Percentiles rank a stretch among this genome's conserved stretches.
Conservation (phyloP, 2,113 vertebrate genomes). For the Vicugna pacos region DNA sequence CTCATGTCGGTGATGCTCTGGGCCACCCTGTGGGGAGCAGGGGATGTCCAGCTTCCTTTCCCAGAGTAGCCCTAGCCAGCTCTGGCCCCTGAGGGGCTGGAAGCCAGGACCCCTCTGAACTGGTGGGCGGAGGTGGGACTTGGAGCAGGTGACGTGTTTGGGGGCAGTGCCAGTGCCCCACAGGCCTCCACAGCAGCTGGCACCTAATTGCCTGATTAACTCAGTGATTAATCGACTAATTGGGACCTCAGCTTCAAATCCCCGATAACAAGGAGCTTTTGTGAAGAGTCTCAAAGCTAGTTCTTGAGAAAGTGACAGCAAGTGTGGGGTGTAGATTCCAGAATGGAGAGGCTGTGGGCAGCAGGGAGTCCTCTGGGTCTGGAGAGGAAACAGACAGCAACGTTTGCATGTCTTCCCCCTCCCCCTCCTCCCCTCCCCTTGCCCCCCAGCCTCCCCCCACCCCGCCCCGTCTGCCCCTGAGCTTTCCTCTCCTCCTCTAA, state of each 20-base stretch:
- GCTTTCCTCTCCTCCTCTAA: background rate
- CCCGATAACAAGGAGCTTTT: conserved; percentile 84
- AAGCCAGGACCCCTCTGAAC: conserved; percentile 51
- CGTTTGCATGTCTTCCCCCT: rapidly evolving
- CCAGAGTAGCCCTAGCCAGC: background rate
- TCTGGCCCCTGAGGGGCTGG: background rate
- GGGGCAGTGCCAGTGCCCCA: conserved; percentile 82
- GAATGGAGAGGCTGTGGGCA: background rate
- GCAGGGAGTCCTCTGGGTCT: background rate
- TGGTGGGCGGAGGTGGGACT: conserved; percentile 81
- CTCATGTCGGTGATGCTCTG: background rate
- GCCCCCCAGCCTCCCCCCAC: background rate
- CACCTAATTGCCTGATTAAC: conserved; percentile 89
- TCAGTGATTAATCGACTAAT: conserved; percentile 88
- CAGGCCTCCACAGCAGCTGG: conserved; percentile 85
- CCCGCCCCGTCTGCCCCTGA: background rate
- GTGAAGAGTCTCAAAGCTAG: conserved; percentile 80
- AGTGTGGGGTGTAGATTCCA: background rate
- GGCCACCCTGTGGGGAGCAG: rapidly evolving
- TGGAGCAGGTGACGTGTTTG: conserved; percentile 84
- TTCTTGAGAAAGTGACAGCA: conserved; percentile 66
- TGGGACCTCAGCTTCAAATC: conserved; percentile 85
- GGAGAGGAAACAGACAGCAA: background rate
- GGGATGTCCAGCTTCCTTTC: background rate
- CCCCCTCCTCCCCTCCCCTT: background rate